phyloP scores from a whole-genome alignment of 2,797 vertebrate species.

The Melanotaenia nigrans region DNA sequence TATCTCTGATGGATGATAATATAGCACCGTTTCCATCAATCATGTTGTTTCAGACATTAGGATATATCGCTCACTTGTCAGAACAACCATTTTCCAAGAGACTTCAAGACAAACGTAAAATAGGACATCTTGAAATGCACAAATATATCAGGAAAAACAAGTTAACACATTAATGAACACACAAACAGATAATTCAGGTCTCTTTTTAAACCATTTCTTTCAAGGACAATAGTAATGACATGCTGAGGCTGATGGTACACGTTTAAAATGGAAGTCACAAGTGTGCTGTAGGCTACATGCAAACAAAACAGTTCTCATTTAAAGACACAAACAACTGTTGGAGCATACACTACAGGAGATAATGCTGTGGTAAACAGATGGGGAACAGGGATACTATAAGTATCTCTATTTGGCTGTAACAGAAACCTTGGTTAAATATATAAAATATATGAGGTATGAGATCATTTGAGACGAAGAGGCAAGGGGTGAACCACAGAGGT shows the following conservation, averaged over 20 bases:
- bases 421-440: slow-evolving; percentile 62
- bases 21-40: slow-evolving; percentile 55
- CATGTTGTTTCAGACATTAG: slow-evolving; percentile 38
- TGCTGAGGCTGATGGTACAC: slow-evolving; percentile 5
- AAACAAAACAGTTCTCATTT: slow-evolving; percentile 10
- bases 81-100: slow-evolving; percentile 38
- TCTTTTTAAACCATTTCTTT: slow-evolving; percentile 21
- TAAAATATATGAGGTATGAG: slow-evolving; percentile 72
- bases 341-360: slow-evolving; percentile 9
- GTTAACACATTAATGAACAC: slow-evolving; percentile 14
- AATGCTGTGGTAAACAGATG: neutral
- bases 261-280: slow-evolving; percentile 34
- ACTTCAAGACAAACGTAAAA: slow-evolving; percentile 32
- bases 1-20: slow-evolving; percentile 60
- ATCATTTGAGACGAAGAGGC: slow-evolving; percentile 65
- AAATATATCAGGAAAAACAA: slow-evolving; percentile 23
- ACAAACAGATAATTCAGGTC: slow-evolving; percentile 27
- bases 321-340: slow-evolving; percentile 1
- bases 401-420: slow-evolving; percentile 59
- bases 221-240: slow-evolving; percentile 26
- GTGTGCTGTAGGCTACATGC: slow-evolving; percentile 8
- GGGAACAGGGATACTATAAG: slow-evolving; percentile 20
- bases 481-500: slow-evolving; percentile 41
- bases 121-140: slow-evolving; percentile 11
- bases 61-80: slow-evolving; percentile 63